phyloP scores from a whole-genome alignment of 2,797 vertebrate genomes.

The Sandelia bainsii region DNA sequence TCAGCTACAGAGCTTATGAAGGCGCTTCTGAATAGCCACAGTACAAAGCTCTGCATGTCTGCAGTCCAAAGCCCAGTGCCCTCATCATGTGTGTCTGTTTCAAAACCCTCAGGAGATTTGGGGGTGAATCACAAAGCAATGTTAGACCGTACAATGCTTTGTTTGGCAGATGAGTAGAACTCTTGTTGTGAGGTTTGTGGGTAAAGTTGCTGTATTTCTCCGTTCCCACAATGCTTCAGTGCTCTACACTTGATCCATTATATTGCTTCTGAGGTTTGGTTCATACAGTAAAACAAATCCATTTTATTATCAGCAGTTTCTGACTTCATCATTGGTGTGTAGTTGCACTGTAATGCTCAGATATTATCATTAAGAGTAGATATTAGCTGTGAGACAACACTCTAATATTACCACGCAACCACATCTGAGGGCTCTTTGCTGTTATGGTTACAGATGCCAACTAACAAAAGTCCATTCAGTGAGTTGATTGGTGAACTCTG shows the following conservation, averaged over 20 bases:
- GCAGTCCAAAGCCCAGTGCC: constrained; percentile 59
- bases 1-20: constrained; percentile 65
- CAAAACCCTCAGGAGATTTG: constrained; percentile 65
- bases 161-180: constrained; percentile 46
- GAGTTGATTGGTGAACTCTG: constrained; percentile 62
- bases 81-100: constrained; percentile 50
- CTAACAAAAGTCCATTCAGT: constrained; percentile 55
- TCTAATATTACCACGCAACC: constrained; percentile 54
- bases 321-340: constrained; percentile 36
- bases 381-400: constrained; percentile 57
- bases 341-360: constrained; percentile 31
- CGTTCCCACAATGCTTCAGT: constrained; percentile 25
- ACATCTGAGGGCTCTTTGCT: constrained; percentile 45
- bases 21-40: constrained; percentile 62
- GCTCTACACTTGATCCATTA: constrained; percentile 47
- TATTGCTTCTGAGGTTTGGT: constrained; percentile 74
- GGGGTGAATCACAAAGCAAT: constrained; percentile 42
- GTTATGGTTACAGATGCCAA: constrained; percentile 50
- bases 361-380: constrained; percentile 45
- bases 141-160: constrained; percentile 32
- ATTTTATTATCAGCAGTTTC: constrained; percentile 27
- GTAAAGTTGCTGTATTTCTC: constrained; percentile 34
- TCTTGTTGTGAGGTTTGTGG: constrained; percentile 32
- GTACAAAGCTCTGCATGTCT: constrained; percentile 65
- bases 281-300: constrained; percentile 46